Evolutionary conservation across 2,113 vertebrate genomes (phyloP), one percentile per base, ranked within the genome.

Genomic region (Eolophus roseicapilla): DNA sequence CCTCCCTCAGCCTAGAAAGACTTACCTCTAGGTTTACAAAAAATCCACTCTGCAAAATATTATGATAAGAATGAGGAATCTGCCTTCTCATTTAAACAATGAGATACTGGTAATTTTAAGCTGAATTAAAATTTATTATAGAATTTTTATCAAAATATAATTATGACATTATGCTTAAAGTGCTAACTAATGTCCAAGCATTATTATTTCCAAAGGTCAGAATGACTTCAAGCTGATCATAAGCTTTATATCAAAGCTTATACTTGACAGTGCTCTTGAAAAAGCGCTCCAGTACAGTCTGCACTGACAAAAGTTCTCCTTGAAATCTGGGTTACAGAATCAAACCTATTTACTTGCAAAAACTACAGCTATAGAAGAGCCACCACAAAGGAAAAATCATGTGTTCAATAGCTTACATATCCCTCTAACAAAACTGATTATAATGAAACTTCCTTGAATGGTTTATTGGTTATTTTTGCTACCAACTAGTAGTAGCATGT

Each of bases 341-440:
- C 97, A 98, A 95, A 99, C 96, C 92, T 99, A 98, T 91, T 98
- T 98, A 94, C 97, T 98, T 73, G 98, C 98, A 96, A 98, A 98
- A 55, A 96, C 97, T 93, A 98, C 98, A 3, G 98, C 98, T 35
- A 98, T 94, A 92, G 41, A 84, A 93, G 33, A 76, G 64, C 7
- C 8, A 92, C 33, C 77, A 77, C 43, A 65, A 74, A 33, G 35
- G 6, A 82, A 60, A 44, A 39, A 25, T 17, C 23, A 43, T 11
- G 23, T 29, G 13, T 39, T 68, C 19, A 62, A 8, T 16, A 68
- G 28, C 47, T 53, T 13, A 29, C 19, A 41, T 16, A 57, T 44
- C 41, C 39, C 23, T 67, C 46, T 23, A 49, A 35, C 43, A 75
- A 55, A 64, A 79, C 6, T 25, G 37, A 17, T 91, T 82, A 17